phyloP scores from a whole-genome alignment of 1,140 invertebrate species.

The Musca domestica region DNA sequence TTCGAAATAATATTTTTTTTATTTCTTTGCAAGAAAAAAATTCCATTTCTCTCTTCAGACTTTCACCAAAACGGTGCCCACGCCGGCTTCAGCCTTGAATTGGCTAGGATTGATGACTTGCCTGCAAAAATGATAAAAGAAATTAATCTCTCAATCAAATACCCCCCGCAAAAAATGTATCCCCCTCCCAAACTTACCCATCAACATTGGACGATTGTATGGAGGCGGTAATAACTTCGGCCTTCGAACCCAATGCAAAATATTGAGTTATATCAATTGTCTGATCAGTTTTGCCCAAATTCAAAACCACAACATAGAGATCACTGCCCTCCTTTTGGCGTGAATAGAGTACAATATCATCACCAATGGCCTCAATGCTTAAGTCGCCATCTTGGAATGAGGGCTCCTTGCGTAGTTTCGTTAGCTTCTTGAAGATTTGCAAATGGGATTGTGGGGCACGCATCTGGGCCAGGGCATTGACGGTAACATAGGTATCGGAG shows the following conservation, averaged over 20 bases:
- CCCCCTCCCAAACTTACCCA: constrained; percentile 34
- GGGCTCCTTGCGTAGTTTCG: constrained; percentile 42
- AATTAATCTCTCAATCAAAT: neutral
- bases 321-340: constrained; percentile 38
- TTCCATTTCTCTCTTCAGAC: constrained; percentile 24
- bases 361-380: constrained; percentile 38
- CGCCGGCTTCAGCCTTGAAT: constrained; percentile 38
- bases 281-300: constrained; percentile 34
- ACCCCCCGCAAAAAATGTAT: neutral
- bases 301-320: constrained; percentile 42
- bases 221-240: constrained; percentile 46
- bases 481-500: constrained; percentile 56
- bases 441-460: constrained; percentile 44
- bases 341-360: constrained; percentile 44
- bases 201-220: constrained; percentile 41
- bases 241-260: constrained; percentile 33
- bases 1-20: too few species aligned
- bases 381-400: constrained; percentile 39
- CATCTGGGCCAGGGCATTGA: constrained; percentile 58
- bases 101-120: constrained; percentile 30
- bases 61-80: constrained; percentile 45
- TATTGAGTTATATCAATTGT: constrained; percentile 38
- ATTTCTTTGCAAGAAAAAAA: too few species aligned
- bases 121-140: constrained; percentile 11
- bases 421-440: constrained; percentile 48